These are phyloP conservation scores for Sylvia borin DNA, from an alignment of 2,797 vertebrate genomes.

Conservation along the genomic window DNA sequence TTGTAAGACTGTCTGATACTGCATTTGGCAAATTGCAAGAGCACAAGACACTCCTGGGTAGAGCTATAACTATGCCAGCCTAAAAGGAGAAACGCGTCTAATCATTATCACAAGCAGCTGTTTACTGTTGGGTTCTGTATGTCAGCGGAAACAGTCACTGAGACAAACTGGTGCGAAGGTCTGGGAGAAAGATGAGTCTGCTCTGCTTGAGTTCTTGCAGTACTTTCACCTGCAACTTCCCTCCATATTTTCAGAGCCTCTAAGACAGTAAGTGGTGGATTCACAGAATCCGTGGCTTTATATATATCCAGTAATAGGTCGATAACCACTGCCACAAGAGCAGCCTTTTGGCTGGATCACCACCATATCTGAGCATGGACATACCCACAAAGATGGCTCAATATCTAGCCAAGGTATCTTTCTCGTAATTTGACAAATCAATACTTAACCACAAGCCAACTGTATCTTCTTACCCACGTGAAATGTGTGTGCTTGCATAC, in stretches of 20 bases:
- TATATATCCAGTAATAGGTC: background rate
- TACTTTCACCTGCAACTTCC: background rate
- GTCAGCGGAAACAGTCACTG: background rate
- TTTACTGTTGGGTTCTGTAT: background rate
- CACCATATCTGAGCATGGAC: background rate
- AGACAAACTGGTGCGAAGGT: rapidly evolving
- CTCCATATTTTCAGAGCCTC: background rate
- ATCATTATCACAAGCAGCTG: background rate
- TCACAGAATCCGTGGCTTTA: rapidly evolving
- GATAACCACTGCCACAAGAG: background rate
- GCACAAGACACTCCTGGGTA: background rate
- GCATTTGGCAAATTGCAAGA: background rate
- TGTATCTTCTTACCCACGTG: background rate
- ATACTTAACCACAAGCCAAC: background rate
- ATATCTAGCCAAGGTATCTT: background rate
- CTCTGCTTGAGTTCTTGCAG: rapidly evolving
- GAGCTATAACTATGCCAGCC: background rate
- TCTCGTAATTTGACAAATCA: background rate
- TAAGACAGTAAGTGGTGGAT: background rate
- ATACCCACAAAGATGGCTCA: background rate
- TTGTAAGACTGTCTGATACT: background rate
- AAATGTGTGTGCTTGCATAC: background rate
- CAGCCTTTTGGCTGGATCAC: background rate
- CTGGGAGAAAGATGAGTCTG: background rate
- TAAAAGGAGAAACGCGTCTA: background rate